phyloP scores from a whole-genome alignment of 2,888 invertebrate species.

The Amiota communis region DNA sequence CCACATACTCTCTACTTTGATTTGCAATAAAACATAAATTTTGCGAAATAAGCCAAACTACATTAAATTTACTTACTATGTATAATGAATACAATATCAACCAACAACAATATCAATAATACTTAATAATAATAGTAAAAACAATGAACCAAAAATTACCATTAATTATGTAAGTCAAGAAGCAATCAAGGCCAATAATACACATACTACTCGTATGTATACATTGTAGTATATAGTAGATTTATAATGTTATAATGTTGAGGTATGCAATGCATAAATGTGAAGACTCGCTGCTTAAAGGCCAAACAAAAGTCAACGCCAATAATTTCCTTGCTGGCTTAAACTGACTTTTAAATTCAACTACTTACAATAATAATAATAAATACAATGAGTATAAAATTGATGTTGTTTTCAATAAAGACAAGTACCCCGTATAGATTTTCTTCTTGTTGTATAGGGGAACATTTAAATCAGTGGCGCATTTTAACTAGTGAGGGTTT shows the following conservation, averaged over 20 bases:
- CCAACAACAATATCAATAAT: background rate
- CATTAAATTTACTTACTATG: background rate
- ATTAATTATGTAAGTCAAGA: constrained; percentile 62
- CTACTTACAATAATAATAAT: too few species aligned
- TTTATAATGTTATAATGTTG: too few species aligned
- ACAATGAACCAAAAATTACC: constrained; percentile 43
- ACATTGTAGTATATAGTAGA: too few species aligned
- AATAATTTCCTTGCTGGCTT: background rate
- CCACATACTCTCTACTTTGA: constrained; percentile 58
- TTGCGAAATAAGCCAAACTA: constrained; percentile 16
- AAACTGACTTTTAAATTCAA: too few species aligned
- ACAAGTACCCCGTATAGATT: background rate
- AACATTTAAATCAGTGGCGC: too few species aligned
- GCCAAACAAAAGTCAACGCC: background rate
- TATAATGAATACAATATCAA: background rate
- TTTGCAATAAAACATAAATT: constrained; percentile 39
- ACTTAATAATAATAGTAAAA: background rate
- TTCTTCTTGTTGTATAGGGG: background rate
- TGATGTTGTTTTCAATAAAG: background rate
- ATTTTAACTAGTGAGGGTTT: too few species aligned
- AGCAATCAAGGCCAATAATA: constrained; percentile 48
- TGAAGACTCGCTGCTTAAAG: too few species aligned
- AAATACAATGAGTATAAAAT: too few species aligned
- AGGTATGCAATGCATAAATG: too few species aligned
- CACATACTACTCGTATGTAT: constrained; percentile 34